Conservation (phyloP, 2,888 invertebrate species). For the Tetrapedia diversipes region DNA sequence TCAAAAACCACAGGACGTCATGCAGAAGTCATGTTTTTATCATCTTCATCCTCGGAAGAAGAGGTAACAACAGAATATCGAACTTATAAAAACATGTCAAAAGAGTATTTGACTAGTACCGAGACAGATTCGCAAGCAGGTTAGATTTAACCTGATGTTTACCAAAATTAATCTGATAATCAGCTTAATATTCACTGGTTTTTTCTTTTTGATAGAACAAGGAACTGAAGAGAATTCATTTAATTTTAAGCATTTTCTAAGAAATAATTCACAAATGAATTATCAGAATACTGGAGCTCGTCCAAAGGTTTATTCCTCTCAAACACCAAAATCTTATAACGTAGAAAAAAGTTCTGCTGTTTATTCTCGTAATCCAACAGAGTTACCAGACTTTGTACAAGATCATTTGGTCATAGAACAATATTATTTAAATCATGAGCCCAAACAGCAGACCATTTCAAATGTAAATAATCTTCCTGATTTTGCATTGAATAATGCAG, state of each 20-base stretch:
- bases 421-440: slow-evolving; percentile 85
- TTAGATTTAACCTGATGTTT: slow-evolving; percentile 56
- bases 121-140: slow-evolving; percentile 67
- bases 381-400: slow-evolving; percentile 94
- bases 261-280: slow-evolving; percentile 86
- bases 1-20: slow-evolving; percentile 42
- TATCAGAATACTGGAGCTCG: slow-evolving; percentile 90
- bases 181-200: slow-evolving; percentile 15
- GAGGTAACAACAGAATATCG: slow-evolving; percentile 55
- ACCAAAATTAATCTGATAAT: slow-evolving; percentile 12
- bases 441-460: slow-evolving; percentile 82
- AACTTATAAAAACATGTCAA: slow-evolving; percentile 32
- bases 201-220: slow-evolving; percentile 82
- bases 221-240: slow-evolving; percentile 90
- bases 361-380: slow-evolving; percentile 85
- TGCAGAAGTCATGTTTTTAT: slow-evolving; percentile 52
- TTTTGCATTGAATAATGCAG: slow-evolving; percentile 85
- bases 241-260: slow-evolving; percentile 93
- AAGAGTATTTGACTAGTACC: slow-evolving; percentile 50
- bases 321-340: slow-evolving; percentile 83
- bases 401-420: slow-evolving; percentile 94
- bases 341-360: slow-evolving; percentile 84
- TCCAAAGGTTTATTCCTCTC: slow-evolving; percentile 87
- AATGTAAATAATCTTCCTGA: slow-evolving; percentile 88
- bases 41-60: slow-evolving; percentile 72